phyloP scores from a whole-genome alignment of 2,113 vertebrate genomes.

The human region DNA sequence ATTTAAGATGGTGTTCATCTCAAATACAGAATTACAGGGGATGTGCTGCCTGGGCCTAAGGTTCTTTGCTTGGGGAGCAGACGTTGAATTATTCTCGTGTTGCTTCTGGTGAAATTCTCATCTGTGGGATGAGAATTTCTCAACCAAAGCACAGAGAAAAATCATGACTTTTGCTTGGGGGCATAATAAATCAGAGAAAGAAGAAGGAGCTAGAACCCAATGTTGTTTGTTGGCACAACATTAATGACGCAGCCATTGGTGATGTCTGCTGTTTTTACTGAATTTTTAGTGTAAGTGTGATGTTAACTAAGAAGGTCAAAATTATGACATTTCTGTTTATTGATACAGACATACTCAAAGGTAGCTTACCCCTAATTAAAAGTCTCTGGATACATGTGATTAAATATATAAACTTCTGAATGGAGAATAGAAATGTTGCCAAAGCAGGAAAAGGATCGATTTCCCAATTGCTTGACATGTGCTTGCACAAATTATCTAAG shows the following conservation, averaged over 20 bases:
- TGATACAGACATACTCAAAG: not conserved
- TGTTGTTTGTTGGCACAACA: not conserved
- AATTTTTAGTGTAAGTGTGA: not conserved
- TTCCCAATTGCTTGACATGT: slow-evolving; percentile 6
- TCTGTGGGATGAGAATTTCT: not conserved
- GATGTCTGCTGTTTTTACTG: not conserved
- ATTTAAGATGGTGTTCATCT: not conserved
- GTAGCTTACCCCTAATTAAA: not conserved
- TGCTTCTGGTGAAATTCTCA: not conserved
- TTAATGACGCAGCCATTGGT: not conserved
- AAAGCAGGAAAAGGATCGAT: not conserved
- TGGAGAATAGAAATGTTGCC: not conserved
- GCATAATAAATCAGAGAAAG: not conserved
- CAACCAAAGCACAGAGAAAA: not conserved
- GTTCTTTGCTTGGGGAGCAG: not conserved
- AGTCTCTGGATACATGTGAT: not conserved
- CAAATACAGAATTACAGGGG: not conserved
- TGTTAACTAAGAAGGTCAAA: not conserved
- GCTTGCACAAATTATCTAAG: not conserved
- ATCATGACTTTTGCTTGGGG: not conserved
- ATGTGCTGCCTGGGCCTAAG: not conserved
- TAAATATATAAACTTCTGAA: not conserved
- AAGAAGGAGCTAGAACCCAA: not conserved
- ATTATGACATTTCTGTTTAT: not conserved
- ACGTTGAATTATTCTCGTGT: not conserved